Evolutionary conservation across 2,888 invertebrate genomes (phyloP).

Genomic region (Lissonota sp.): DNA sequence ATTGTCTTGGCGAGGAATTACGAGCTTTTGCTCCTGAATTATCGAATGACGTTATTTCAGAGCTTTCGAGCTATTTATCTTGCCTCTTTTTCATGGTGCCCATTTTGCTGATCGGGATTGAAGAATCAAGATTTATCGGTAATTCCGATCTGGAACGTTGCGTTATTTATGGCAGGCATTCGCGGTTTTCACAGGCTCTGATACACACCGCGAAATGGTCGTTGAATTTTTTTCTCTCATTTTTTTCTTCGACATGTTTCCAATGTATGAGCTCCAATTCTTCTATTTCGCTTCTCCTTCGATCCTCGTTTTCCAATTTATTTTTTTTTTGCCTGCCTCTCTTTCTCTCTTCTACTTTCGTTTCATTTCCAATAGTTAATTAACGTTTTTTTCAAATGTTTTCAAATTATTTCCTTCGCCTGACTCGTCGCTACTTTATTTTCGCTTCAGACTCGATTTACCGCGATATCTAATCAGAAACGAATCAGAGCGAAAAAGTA

Average conservation of each 20-base stretch:
- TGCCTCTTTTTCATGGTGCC: not conserved
- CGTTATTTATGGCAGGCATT: conserved; percentile 41
- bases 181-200: conserved; percentile 3
- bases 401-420: not conserved
- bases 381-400: not conserved
- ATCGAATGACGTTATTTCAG: not conserved
- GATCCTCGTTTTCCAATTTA: conserved; percentile 12
- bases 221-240: too few relatives aligned
- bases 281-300: too few relatives aligned
- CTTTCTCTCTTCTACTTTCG: not conserved
- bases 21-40: too few relatives aligned
- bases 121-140: conserved; percentile 48
- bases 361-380: conserved; percentile 20
- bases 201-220: too few relatives aligned
- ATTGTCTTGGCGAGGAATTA: too few relatives aligned
- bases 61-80: conserved; percentile 30
- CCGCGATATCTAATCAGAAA: not conserved
- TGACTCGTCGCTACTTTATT: conserved; percentile 3
- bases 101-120: conserved; percentile 17
- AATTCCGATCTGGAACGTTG: conserved; percentile 23
- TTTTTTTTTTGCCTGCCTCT: not conserved
- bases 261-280: too few relatives aligned
- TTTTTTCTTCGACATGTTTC: too few relatives aligned
- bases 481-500: not conserved
- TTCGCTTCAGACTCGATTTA: conserved; percentile 4